Conservation (phyloP, 2,797 vertebrate genomes). For the Oophaga sylvatica region DNA sequence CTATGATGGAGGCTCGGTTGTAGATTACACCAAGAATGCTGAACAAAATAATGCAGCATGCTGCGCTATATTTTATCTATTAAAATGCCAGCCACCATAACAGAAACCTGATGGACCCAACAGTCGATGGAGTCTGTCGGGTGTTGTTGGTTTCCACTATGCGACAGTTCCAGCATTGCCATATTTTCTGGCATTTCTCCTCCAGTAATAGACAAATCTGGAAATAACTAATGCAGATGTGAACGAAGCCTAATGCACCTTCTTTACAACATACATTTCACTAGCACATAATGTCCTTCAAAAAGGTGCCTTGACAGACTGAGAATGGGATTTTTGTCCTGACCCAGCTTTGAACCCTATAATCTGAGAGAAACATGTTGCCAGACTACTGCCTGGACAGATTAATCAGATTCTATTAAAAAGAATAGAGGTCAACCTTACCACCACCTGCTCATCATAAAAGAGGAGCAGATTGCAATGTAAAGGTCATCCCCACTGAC, state of each 20-base stretch:
- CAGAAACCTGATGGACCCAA: too few species aligned
- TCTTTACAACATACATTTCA: neutral
- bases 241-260: neutral
- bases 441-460: slow-evolving; percentile 64
- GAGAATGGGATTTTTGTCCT: slow-evolving; percentile 64
- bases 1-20: too few species aligned
- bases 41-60: too few species aligned
- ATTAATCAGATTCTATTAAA: slow-evolving; percentile 75
- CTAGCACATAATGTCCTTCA: slow-evolving; percentile 67
- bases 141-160: too few species aligned
- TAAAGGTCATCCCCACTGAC: neutral
- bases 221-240: too few species aligned
- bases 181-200: too few species aligned
- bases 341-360: slow-evolving; percentile 66
- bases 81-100: too few species aligned
- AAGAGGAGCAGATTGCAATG: neutral
- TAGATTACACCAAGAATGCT: too few species aligned
- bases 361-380: slow-evolving; percentile 69
- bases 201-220: too few species aligned
- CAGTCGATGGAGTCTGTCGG: too few species aligned
- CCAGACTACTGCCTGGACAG: slow-evolving; percentile 67
- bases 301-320: slow-evolving; percentile 62
- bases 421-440: slow-evolving; percentile 73
- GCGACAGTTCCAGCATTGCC: too few species aligned
- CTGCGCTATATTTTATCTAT: too few species aligned